Conservation (phyloP, 2,113 vertebrate genomes). For the Ahaetulla prasina region DNA sequence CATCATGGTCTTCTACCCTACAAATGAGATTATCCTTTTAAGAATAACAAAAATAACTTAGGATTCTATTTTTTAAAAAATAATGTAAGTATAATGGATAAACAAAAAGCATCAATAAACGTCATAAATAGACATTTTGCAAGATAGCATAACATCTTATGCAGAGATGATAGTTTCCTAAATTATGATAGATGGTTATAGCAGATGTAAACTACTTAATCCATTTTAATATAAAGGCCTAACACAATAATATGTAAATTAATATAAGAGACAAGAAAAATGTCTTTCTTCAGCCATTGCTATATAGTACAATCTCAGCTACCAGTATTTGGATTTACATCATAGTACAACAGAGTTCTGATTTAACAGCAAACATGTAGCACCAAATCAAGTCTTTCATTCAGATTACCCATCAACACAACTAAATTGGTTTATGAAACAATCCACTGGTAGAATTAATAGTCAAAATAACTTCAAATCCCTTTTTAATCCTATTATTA, state of each 20-base stretch:
- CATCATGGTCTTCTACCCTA: conserved; percentile 86
- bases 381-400: not conserved
- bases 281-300: not conserved
- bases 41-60: not conserved
- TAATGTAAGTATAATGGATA: not conserved
- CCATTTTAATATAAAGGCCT: not conserved
- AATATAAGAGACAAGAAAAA: not conserved
- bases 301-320: not conserved
- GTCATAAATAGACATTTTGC: not conserved
- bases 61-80: not conserved
- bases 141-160: not conserved
- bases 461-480: not conserved
- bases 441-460: not conserved
- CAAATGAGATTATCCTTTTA: conserved; percentile 15
- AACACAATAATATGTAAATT: not conserved
- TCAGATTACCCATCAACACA: not conserved
- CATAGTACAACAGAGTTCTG: not conserved
- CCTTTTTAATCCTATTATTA: not conserved
- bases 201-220: not conserved
- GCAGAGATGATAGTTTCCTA: not conserved
- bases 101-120: not conserved
- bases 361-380: not conserved
- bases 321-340: not conserved
- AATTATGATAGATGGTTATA: not conserved
- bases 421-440: not conserved